Evolutionary conservation across 2,113 vertebrate genomes (phyloP), one percentile per base, ranked within the genome.

Genomic region (Sebastes schlegelii): DNA sequence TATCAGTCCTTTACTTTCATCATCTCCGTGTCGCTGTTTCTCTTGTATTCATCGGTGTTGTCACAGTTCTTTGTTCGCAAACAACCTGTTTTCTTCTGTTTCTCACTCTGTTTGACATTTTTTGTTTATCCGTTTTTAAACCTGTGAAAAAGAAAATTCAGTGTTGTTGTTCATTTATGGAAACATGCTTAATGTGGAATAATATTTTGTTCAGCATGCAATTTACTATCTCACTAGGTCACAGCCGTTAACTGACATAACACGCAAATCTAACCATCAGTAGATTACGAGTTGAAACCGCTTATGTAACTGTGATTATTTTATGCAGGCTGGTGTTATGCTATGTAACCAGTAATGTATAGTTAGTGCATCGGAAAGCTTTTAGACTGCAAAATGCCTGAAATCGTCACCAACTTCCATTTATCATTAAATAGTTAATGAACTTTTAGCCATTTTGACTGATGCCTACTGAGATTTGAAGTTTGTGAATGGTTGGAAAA

Each of bases 221-320:
- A 8, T 17, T 40, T 5, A 48, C 23, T 46, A 6, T 75, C 17
- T 49, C 8, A 40, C 68, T 16, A 12, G 14, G 19, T 55, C 40
- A 45, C 26, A 23, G 62, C 21, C 52, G 23, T 76, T 45, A 10
- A 26, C 19, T n/a, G 23, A 62, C 58, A 23, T 61, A 11, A 10
- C 66, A 55, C 82, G 34, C 57, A 75, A 58, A 74, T 58, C 51
- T 82, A 11, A 72, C 42, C 55, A 69, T 57, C n/a, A 49, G 66
- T 77, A 67, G 74, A 88, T 84, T 63, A 82, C 11, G 5, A 79
- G 51, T 69, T 65, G 57, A 85, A 82, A 67, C 51, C 80, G 55
- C 71, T 88, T 90, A 86, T 77, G 57, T 88, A 85, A 86, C 57
- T 0, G 16, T 5, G 75, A 70, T 83, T 82, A 66, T 85, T 79